A percentile compares a stretch with the other conserved stretches of the same genome.
Evolutionary conservation across 1,140 invertebrate genomes (phyloP).

Genomic region (Liolophura sinensis): DNA sequence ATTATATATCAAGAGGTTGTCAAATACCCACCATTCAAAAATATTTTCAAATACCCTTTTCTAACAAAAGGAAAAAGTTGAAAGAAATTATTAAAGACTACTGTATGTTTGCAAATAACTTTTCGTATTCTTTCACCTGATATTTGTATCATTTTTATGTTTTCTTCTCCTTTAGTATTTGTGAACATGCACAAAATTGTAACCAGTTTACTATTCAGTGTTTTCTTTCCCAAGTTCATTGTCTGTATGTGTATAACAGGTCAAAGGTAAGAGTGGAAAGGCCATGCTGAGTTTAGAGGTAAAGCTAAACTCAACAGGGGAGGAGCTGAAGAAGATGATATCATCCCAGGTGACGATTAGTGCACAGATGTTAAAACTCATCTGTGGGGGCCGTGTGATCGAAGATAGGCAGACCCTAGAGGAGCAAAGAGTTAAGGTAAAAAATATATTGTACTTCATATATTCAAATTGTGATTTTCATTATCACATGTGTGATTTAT

Average conservation of each 20-base stretch:
- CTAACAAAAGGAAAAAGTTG: too few relatives aligned
- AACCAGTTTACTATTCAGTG: not conserved
- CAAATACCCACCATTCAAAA: too few relatives aligned
- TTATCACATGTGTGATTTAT: too few relatives aligned
- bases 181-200: too few relatives aligned
- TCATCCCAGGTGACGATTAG: constrained; percentile 59
- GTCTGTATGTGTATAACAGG: constrained; percentile 7
- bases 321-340: constrained; percentile 64
- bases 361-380: constrained; percentile 69
- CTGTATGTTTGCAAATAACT: too few relatives aligned
- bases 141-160: too few relatives aligned
- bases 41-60: too few relatives aligned
- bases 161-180: too few relatives aligned
- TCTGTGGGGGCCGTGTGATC: constrained; percentile 69
- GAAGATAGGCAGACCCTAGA: constrained; percentile 60
- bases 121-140: too few relatives aligned
- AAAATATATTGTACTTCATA: too few relatives aligned
- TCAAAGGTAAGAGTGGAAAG: constrained; percentile 2
- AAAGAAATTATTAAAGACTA: too few relatives aligned
- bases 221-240: constrained; percentile 4
- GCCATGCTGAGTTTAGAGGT: constrained; percentile 23
- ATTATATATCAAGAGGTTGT: too few relatives aligned
- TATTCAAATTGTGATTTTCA: not conserved
- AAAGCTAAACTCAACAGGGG: constrained; percentile 47
- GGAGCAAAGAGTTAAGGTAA: constrained; percentile 65